Conservation (phyloP, 2,797 vertebrate species). For the Margarornis squamiger region DNA sequence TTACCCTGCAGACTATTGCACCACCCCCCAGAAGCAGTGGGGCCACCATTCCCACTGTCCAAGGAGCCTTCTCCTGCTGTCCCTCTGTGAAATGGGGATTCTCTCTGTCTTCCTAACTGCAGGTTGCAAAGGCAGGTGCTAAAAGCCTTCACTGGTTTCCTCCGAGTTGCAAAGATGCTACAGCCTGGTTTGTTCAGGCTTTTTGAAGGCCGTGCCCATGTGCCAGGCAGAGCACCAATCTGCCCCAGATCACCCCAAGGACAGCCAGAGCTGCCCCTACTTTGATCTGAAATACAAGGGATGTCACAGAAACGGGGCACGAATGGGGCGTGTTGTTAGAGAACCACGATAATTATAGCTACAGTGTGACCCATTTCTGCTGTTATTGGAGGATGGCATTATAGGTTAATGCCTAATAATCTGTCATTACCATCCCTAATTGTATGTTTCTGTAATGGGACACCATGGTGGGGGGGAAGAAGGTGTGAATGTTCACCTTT, state of each 20-base stretch:
- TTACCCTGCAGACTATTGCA: neutral
- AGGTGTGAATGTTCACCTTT: neutral
- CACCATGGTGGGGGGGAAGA: neutral
- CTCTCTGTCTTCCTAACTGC: neutral
- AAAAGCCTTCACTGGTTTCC: neutral
- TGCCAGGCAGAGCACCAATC: neutral
- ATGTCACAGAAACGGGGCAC: neutral
- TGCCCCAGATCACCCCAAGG: neutral
- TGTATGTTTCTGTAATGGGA: conserved; percentile 24
- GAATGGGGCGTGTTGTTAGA: neutral
- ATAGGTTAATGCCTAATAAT: conserved; percentile 50
- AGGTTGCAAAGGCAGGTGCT: neutral
- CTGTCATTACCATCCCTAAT: conserved; percentile 44
- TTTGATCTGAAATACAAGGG: neutral
- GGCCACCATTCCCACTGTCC: neutral
- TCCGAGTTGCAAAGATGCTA: neutral
- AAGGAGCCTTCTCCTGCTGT: neutral
- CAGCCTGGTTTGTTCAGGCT: neutral
- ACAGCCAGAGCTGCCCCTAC: neutral
- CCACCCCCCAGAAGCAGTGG: neutral
- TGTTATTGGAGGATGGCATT: conserved; percentile 4
- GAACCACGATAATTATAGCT: conserved; percentile 42
- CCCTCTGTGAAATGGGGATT: neutral
- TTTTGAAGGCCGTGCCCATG: neutral
- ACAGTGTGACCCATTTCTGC: conserved; percentile 43